These are phyloP conservation scores for Aulostomus chinensis DNA, from an alignment of 2,797 vertebrate genomes.

Conservation along the genomic window DNA sequence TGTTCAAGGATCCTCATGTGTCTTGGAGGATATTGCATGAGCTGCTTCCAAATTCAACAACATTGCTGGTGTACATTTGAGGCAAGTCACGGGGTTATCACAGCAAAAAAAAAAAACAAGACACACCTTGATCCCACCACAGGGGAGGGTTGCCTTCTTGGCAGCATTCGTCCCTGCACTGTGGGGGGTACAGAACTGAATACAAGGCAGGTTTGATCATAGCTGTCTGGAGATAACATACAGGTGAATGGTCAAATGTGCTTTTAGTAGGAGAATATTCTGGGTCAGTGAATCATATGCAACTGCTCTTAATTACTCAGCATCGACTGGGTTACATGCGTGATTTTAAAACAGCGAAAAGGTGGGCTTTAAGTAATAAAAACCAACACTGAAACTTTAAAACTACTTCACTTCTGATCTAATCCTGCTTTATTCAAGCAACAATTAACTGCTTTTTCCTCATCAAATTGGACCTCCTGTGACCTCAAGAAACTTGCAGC, in stretches of 20 bases:
- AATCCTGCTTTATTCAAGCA: no score
- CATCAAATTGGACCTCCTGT: no score
- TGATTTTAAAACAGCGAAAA: not conserved
- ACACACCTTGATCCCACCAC: conserved; percentile 15
- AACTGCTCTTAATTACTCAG: no score
- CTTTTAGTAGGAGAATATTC: not conserved
- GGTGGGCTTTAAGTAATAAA: no score
- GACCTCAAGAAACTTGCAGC: no score
- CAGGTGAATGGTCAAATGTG: not conserved
- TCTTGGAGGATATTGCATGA: conserved; percentile 16
- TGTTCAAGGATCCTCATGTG: not conserved
- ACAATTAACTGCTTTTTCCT: no score
- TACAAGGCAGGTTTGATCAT: no score
- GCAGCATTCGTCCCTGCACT: conserved; percentile 24
- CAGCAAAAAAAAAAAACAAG: conserved; percentile 14
- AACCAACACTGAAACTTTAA: no score
- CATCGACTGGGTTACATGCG: no score
- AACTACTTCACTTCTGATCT: no score
- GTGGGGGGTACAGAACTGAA: not conserved
- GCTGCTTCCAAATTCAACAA: conserved; percentile 12
- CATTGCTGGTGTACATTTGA: conserved; percentile 21
- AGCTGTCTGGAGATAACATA: no score
- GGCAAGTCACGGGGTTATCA: conserved; percentile 16
- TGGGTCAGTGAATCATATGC: not conserved
- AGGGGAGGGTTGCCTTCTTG: conserved; percentile 20